Percentiles rank a stretch among this genome's conserved stretches.
phyloP scores from a whole-genome alignment of 1,140 invertebrate genomes.

The Spodoptera litura region DNA sequence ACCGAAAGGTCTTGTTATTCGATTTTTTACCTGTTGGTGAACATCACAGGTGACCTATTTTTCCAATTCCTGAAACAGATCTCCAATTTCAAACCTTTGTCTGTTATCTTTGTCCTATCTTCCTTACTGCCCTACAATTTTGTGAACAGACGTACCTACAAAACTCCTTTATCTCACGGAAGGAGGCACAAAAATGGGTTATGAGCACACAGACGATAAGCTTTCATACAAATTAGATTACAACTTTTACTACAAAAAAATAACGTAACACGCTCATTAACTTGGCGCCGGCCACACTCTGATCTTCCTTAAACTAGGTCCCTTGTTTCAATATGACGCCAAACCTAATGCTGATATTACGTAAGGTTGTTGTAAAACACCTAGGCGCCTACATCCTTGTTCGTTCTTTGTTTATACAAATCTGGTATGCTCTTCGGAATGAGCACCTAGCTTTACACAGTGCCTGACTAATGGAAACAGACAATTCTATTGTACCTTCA shows the following conservation, averaged over 20 bases:
- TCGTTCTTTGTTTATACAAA: too few relatives aligned
- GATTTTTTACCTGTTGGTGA: too few relatives aligned
- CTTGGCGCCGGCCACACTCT: neutral
- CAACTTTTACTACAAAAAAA: slow-evolving; percentile 20
- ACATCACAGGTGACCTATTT: too few relatives aligned
- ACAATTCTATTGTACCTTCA: too few relatives aligned
- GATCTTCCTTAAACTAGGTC: slow-evolving; percentile 1
- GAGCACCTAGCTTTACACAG: too few relatives aligned
- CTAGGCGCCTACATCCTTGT: too few relatives aligned
- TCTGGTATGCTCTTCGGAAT: too few relatives aligned
- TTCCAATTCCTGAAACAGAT: too few relatives aligned
- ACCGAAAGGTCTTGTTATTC: neutral
- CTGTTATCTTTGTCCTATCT: too few relatives aligned
- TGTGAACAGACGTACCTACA: neutral
- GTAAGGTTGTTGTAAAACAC: neutral
- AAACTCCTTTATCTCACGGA: slow-evolving; percentile 25
- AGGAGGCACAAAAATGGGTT: slow-evolving; percentile 19
- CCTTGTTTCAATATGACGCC: neutral
- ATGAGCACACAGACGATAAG: slow-evolving; percentile 11
- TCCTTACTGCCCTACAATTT: neutral
- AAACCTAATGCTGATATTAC: neutral
- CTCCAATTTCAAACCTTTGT: too few relatives aligned
- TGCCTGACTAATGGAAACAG: too few relatives aligned
- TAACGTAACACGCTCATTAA: neutral
- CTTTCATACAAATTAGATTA: neutral